These are phyloP conservation scores for Microctenopoma lineatum DNA, from an alignment of 2,797 vertebrate species.

Conservation along the genomic window DNA sequence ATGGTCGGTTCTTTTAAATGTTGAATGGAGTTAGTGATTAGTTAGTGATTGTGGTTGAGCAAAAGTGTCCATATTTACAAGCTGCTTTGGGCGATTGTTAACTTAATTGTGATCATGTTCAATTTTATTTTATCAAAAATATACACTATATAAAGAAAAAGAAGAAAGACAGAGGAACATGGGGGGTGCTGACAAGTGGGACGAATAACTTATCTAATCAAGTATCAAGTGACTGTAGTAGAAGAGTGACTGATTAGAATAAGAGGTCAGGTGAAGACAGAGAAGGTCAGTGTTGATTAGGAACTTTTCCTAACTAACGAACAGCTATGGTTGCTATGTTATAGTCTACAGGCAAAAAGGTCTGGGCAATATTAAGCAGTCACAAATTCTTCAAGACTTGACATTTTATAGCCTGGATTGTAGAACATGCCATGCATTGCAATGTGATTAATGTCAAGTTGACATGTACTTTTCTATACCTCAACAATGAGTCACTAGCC, in stretches of 20 bases:
- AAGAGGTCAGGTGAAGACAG: conserved; percentile 55
- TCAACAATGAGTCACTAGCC: not conserved
- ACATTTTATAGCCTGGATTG: not conserved
- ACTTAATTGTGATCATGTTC: no score
- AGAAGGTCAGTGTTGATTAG: conserved; percentile 56
- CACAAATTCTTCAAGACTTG: not conserved
- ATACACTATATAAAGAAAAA: not conserved
- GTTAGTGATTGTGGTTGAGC: not conserved
- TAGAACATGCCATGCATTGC: not conserved
- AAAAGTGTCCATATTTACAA: not conserved
- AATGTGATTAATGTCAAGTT: not conserved
- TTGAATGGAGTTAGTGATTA: no score
- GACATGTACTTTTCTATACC: not conserved
- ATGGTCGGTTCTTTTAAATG: no score
- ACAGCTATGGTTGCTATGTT: conserved; percentile 17
- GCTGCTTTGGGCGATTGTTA: not conserved
- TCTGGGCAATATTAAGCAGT: not conserved
- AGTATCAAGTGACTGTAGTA: conserved; percentile 62
- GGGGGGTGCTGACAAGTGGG: conserved; percentile 19
- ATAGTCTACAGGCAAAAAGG: conserved; percentile 1
- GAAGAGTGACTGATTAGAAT: conserved; percentile 62
- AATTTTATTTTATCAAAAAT: not conserved
- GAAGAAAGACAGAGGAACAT: not conserved
- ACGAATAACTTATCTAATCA: conserved; percentile 68
- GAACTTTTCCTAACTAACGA: conserved; percentile 27